These are phyloP conservation scores for Linyphia triangularis DNA, from an alignment of 2,888 invertebrate genomes.

Conservation along the genomic window DNA sequence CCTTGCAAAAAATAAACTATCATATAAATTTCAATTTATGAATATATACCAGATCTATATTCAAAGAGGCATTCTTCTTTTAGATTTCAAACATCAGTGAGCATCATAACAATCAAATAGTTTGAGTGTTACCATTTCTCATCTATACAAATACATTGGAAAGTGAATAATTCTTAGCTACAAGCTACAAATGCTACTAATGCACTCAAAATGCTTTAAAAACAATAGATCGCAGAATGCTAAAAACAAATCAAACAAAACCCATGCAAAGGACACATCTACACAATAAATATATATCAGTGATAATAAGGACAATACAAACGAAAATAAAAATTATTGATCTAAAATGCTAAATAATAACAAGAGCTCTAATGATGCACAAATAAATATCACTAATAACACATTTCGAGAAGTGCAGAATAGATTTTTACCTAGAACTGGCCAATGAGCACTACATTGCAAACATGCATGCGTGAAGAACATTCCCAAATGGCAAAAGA, in stretches of 20 bases:
- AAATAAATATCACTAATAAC: not conserved
- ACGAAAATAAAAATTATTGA: constrained; percentile 14
- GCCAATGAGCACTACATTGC: constrained; percentile 8
- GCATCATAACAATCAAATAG: constrained; percentile 27
- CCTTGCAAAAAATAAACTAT: constrained; percentile 60
- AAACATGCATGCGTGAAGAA: constrained; percentile 25
- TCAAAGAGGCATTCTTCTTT: constrained; percentile 33
- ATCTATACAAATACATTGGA: constrained; percentile 31
- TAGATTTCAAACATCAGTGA: constrained; percentile 19
- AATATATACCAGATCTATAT: constrained; percentile 6
- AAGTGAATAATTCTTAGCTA: constrained; percentile 12
- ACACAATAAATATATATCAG: not conserved
- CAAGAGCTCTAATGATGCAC: constrained; percentile 2
- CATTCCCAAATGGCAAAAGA: not conserved
- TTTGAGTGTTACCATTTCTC: constrained; percentile 14
- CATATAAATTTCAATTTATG: constrained; percentile 23
- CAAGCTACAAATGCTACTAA: constrained; percentile 34
- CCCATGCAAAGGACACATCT: constrained; percentile 25
- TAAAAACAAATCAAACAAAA: constrained; percentile 1
- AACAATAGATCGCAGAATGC: constrained; percentile 29
- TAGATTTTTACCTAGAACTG: not conserved
- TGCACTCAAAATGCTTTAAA: constrained; percentile 55
- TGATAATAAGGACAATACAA: constrained; percentile 34
- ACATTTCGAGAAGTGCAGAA: constrained; percentile 15
- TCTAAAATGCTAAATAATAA: constrained; percentile 46